Base-by-base conservation (phyloP, 1,140 invertebrate genomes). In the Brachionus angularis region DNA sequence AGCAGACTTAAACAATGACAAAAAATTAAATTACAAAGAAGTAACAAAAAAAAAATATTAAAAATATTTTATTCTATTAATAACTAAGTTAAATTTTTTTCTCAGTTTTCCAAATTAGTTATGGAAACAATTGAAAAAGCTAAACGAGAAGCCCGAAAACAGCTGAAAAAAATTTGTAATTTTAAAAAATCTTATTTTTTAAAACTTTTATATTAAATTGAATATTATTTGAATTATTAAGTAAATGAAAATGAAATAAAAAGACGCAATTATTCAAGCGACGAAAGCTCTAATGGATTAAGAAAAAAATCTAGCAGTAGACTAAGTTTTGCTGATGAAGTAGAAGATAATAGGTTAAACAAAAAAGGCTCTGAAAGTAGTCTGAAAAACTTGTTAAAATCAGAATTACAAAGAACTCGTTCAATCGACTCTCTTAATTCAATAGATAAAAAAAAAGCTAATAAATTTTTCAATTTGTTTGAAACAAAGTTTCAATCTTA, bases 81-180 rank as follows among this genome's bases (percentile, higher is more conserved):
- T 12, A 39, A 23, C 12, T 23, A 58, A n/a, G n/a, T n/a, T n/a
- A n/a, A n/a, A n/a, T n/a, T n/a, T n/a, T 42, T 10, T 42, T 42
- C 16, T 42, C 16, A 42, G 62, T 67, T 67, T 16, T 7, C 27
- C 2, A 23, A 18, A 27, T 23, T 67, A 12, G 25, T 67, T 47
- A 67, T 67, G 10, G 23, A 67, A 12, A 67, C 62, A 31, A 67
- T 21, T 10, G 5, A 52, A 31, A 52, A 52, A 31, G 5, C 49
- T 5, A 52, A 31, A 52, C 8, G 23, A 31, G 49, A 12, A 52
- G 49, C 49, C 3, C n/a, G 49, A 52, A 3, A 5, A 3, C 23
- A 31, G 23, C n/a, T 52, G 49, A 31, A 52, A 52, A 52, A 27
- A 27, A 52, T 52, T 10, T 3, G 49, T 52, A 52, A 31, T 27